These are phyloP conservation scores for Nebria salina DNA, from an alignment of 2,888 invertebrate genomes.

Conservation along the genomic window DNA sequence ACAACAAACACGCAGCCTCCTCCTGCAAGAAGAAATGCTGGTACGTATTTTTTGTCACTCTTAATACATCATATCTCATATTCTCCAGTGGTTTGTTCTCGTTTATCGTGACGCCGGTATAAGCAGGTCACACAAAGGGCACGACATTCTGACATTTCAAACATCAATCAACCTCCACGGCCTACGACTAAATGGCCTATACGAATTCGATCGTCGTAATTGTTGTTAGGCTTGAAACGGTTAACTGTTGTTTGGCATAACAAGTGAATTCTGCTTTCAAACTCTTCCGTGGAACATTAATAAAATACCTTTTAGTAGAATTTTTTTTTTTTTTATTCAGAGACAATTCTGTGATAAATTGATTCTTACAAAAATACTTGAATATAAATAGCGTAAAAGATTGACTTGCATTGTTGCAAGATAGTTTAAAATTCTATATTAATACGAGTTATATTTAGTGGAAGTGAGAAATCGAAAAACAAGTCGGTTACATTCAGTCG, in stretches of 20 bases:
- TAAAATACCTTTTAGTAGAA: not conserved
- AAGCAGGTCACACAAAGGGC: slow-evolving; percentile 37
- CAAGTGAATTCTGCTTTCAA: not conserved
- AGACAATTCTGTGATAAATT: not conserved
- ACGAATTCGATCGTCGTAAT: not conserved
- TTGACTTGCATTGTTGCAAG: no score
- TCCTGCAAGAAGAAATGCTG: not conserved
- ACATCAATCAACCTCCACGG: slow-evolving; percentile 41
- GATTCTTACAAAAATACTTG: not conserved
- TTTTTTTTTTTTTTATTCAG: not conserved
- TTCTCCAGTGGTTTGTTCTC: slow-evolving; percentile 22
- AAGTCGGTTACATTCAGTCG: no score
- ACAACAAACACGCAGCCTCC: slow-evolving; percentile 17
- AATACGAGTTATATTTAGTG: no score
- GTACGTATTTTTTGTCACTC: slow-evolving; percentile 40
- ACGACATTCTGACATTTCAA: slow-evolving; percentile 38
- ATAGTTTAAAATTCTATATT: no score
- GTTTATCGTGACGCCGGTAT: slow-evolving; percentile 8
- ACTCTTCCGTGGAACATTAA: not conserved
- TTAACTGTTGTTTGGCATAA: not conserved
- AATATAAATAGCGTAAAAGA: no score
- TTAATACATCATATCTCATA: slow-evolving; percentile 45
- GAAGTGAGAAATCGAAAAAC: no score
- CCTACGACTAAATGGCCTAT: not conserved
- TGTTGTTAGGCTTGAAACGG: not conserved